These are phyloP conservation scores for Patiria pectinifera DNA, from an alignment of 53 echinoderm and acorn worm species.

Conservation along the genomic window DNA sequence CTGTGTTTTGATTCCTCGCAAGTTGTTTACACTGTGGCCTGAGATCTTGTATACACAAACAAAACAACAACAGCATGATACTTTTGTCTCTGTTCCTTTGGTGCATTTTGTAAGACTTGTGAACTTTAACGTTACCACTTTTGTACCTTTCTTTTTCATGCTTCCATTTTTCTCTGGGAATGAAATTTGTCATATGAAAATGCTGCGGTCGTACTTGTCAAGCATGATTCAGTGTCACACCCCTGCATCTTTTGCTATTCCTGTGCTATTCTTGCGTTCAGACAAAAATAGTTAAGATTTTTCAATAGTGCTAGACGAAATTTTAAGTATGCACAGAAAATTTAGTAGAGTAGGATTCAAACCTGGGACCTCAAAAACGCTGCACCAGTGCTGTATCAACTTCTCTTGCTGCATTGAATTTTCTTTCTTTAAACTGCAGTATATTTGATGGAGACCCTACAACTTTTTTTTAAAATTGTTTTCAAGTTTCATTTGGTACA, in stretches of 20 bases:
- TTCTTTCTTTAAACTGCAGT: no score
- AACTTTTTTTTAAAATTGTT: no score
- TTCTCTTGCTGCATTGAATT: no score
- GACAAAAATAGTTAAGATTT: no score
- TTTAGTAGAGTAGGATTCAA: no score
- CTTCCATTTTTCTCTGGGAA: neutral
- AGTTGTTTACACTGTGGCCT: neutral
- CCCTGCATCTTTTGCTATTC: neutral
- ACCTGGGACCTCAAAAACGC: no score
- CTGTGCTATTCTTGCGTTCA: no score
- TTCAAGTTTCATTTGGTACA: no score
- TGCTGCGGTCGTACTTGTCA: neutral
- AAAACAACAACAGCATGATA: neutral
- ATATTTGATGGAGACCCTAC: no score
- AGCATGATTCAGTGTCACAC: neutral
- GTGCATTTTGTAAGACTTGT: conserved; percentile 2
- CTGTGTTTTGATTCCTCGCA: neutral
- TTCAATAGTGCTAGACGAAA: no score
- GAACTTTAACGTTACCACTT: neutral
- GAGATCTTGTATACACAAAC: conserved; percentile 10
- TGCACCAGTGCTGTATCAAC: no score
- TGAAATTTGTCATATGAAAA: neutral
- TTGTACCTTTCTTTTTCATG: neutral
- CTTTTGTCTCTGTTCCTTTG: neutral
- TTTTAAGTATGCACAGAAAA: no score